Evolutionary conservation across 2,888 invertebrate species (phyloP).

Genomic region (Conops quadrifasciatus): DNA sequence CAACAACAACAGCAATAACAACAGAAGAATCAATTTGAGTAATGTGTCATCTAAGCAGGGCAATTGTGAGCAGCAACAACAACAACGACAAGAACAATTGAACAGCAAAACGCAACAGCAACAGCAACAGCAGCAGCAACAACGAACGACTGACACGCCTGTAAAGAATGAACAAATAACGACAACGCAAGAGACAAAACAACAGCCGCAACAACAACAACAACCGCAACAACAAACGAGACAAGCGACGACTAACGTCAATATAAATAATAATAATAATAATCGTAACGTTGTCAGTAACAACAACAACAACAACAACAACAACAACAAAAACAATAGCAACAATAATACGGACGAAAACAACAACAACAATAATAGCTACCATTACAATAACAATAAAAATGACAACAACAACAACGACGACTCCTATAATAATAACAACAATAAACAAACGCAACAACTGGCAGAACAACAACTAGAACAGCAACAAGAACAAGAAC

Average conservation of each 20-base stretch:
- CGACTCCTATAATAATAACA: constrained; percentile 40
- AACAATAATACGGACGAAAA: constrained; percentile 5
- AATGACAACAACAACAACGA: constrained; percentile 31
- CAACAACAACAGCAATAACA: neutral
- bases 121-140: constrained; percentile 32
- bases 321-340: constrained; percentile 30
- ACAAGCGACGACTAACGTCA: constrained; percentile 5
- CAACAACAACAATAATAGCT: constrained; percentile 37
- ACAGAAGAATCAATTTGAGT: constrained; percentile 13
- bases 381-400: constrained; percentile 41
- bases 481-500: constrained; percentile 43
- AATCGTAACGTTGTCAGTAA: constrained; percentile 41
- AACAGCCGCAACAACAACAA: constrained; percentile 36
- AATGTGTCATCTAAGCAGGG: constrained; percentile 26
- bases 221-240: constrained; percentile 15
- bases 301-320: constrained; percentile 41
- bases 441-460: constrained; percentile 4
- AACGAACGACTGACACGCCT: constrained; percentile 10
- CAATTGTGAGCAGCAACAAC: constrained; percentile 15
- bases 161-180: neutral
- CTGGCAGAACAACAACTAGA: constrained; percentile 33
- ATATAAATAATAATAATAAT: constrained; percentile 47
- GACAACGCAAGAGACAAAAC: constrained; percentile 6
- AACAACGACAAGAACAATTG: constrained; percentile 30
- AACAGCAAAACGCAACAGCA: neutral